phyloP scores from a whole-genome alignment of 2,113 vertebrate species.

The Ceyx melanurus region DNA sequence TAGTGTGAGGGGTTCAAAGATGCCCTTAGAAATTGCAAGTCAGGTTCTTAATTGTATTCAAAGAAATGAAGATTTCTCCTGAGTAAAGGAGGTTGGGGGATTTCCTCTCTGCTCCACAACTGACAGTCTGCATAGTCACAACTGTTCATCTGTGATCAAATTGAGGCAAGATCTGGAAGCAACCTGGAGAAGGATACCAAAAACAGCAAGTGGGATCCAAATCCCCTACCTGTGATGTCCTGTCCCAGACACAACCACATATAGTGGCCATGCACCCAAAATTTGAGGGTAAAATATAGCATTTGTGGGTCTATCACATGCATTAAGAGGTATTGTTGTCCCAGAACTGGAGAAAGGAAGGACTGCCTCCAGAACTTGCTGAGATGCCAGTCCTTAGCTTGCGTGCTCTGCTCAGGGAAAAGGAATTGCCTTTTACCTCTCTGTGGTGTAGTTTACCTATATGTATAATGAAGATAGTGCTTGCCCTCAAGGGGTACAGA shows the following conservation, averaged over 20 bases:
- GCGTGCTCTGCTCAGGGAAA: neutral
- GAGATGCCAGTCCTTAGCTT: neutral
- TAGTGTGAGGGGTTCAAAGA: neutral
- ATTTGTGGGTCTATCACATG: rapidly evolving
- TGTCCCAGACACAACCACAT: rapidly evolving
- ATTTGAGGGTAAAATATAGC: neutral
- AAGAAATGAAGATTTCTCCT: neutral
- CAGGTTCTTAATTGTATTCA: neutral
- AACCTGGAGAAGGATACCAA: neutral
- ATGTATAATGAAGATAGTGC: constrained; percentile 15
- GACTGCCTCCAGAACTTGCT: neutral
- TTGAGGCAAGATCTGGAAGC: neutral
- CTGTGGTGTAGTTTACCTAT: constrained; percentile 8
- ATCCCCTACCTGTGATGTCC: neutral
- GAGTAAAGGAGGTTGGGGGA: neutral
- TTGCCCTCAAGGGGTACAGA: neutral
- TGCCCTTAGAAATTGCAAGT: neutral
- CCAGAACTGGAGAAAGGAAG: neutral
- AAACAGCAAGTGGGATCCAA: neutral
- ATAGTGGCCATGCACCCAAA: rapidly evolving
- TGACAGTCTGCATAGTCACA: neutral
- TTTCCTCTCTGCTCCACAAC: neutral
- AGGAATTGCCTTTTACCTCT: neutral
- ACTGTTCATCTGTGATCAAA: rapidly evolving
- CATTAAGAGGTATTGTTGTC: neutral